phyloP scores from a whole-genome alignment of 1,140 invertebrate genomes.

The Acyrthosiphon pisum region DNA sequence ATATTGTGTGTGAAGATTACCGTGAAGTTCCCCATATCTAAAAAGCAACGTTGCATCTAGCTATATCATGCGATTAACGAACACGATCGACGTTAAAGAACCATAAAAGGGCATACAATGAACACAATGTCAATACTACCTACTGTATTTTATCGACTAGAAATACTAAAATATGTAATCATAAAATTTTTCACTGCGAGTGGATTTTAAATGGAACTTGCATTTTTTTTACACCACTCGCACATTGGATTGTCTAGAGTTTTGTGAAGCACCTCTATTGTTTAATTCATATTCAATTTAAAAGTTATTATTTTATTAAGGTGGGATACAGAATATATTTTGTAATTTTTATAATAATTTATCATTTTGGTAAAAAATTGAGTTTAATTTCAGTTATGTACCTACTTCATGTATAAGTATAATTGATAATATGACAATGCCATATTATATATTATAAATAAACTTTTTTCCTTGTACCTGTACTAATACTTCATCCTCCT shows the following conservation, averaged over 20 bases:
- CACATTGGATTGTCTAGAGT: not conserved
- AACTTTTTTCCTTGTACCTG: not conserved
- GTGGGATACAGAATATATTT: not conserved
- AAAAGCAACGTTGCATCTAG: not conserved
- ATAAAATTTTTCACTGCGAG: not conserved
- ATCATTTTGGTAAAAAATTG: not conserved
- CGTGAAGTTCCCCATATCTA: not conserved
- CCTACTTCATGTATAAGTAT: too few species aligned
- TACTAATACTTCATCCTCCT: not conserved
- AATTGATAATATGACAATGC: too few species aligned
- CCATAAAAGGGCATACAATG: not conserved
- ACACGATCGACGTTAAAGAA: slow-evolving; percentile 8
- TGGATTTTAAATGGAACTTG: not conserved
- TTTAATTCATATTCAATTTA: not conserved
- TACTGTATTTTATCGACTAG: not conserved
- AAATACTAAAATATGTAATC: not conserved
- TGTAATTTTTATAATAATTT: not conserved
- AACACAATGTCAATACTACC: not conserved
- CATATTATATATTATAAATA: not conserved
- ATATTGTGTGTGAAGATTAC: slow-evolving; percentile 21
- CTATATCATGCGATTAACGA: slow-evolving; percentile 36
- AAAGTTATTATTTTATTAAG: not conserved
- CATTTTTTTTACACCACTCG: not conserved
- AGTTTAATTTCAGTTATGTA: not conserved
- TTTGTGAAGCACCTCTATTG: not conserved